Evolutionary conservation across 2,797 vertebrate genomes (phyloP).

Genomic region (Danio aesculapii): DNA sequence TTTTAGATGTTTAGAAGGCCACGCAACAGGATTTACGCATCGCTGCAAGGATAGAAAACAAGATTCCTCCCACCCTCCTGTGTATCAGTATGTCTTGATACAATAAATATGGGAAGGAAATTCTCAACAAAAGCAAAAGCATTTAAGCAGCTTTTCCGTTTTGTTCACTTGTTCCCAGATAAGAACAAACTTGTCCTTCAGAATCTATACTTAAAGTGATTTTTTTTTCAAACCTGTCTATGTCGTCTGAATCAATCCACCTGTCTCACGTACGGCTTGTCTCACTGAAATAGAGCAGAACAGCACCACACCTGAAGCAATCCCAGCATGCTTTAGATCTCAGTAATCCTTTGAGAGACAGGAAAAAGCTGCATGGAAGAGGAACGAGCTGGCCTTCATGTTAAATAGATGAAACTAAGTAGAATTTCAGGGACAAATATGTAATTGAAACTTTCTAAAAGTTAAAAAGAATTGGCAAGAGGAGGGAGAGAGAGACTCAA

Average conservation of each 20-base stretch:
- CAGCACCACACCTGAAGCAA: constrained; percentile 19
- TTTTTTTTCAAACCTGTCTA: constrained; percentile 2
- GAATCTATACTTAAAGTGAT: constrained; percentile 6
- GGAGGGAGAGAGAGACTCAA: background rate
- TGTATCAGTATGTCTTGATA: constrained; percentile 9
- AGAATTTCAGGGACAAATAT: constrained; percentile 67
- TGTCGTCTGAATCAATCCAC: constrained; percentile 1
- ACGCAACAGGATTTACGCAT: background rate
- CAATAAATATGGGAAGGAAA: constrained; percentile 26
- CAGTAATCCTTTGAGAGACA: constrained; percentile 21
- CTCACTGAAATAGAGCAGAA: constrained; percentile 10
- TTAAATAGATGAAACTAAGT: constrained; percentile 67
- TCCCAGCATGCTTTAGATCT: constrained; percentile 4
- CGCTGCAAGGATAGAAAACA: background rate
- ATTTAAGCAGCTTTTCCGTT: constrained; percentile 3
- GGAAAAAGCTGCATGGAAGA: background rate
- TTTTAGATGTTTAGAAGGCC: constrained; percentile 16
- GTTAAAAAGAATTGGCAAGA: constrained; percentile 49
- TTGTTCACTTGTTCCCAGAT: constrained; percentile 20
- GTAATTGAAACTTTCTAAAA: constrained; percentile 72
- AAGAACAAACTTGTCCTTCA: constrained; percentile 26
- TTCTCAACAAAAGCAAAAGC: constrained; percentile 20
- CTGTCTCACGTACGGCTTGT: background rate
- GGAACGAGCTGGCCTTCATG: constrained; percentile 29
- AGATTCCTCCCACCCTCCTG: background rate